These are phyloP conservation scores for Leptatherina wallacei DNA, from an alignment of 2,797 vertebrate species.

Conservation along the genomic window DNA sequence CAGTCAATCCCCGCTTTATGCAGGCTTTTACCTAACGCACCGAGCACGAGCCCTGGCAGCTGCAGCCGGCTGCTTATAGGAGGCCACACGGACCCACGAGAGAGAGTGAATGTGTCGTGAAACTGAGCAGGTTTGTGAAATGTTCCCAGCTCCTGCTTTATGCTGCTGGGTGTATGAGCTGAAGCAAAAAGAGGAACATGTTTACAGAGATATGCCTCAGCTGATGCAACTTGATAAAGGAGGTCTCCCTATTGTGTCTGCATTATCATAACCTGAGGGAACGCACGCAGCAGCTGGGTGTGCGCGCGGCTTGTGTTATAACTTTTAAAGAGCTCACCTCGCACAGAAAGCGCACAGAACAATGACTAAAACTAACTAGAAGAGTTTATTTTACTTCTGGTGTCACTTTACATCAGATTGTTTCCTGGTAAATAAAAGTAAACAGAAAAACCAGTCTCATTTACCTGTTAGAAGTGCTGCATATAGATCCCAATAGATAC, in stretches of 20 bases:
- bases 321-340: not conserved
- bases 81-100: not conserved
- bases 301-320: slow-evolving; percentile 19
- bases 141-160: not conserved
- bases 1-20: slow-evolving; percentile 64
- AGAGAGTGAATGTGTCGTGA: not conserved
- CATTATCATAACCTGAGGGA: slow-evolving; percentile 45
- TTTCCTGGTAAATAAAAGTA: too few relatives aligned
- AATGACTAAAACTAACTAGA: too few relatives aligned
- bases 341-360: not conserved
- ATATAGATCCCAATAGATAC: too few relatives aligned
- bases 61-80: slow-evolving; percentile 23
- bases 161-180: too few relatives aligned
- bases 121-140: not conserved
- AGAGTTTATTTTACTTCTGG: too few relatives aligned
- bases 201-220: not conserved
- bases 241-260: slow-evolving; percentile 2
- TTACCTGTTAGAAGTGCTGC: too few relatives aligned
- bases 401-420: too few relatives aligned
- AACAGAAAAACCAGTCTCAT: too few relatives aligned
- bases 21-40: slow-evolving; percentile 34
- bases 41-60: slow-evolving; percentile 28
- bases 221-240: not conserved
- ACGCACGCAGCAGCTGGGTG: slow-evolving; percentile 38
- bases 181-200: not conserved